Conservation (phyloP, 2,888 invertebrate species). For the Phortica magna region DNA sequence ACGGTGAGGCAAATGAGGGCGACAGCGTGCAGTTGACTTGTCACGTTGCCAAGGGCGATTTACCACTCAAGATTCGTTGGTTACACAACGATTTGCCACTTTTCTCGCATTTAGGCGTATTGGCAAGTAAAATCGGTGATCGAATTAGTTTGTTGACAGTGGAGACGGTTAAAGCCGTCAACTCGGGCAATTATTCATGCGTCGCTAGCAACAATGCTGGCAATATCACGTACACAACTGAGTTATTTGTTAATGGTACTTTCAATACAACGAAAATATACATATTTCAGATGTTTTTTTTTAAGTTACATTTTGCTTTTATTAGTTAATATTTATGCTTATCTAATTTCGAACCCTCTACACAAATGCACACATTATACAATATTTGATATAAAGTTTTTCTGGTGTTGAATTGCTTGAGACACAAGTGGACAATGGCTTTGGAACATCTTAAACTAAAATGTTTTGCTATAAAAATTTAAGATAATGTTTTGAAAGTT, state of each 20-base stretch:
- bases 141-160: constrained; percentile 84
- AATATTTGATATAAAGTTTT: not conserved
- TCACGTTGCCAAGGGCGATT: constrained; percentile 82
- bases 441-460: not conserved
- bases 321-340: not conserved
- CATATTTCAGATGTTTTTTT: constrained; percentile 42
- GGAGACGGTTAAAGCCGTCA: constrained; percentile 84
- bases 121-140: constrained; percentile 83
- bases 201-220: constrained; percentile 83
- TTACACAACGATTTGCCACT: constrained; percentile 76
- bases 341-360: not conserved
- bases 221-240: constrained; percentile 81
- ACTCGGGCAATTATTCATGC: constrained; percentile 85
- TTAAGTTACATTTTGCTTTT: constrained; percentile 29
- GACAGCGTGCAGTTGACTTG: constrained; percentile 82
- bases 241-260: constrained; percentile 77
- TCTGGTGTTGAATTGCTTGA: not conserved
- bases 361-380: not conserved
- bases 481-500: no score
- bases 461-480: not conserved
- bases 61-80: constrained; percentile 85
- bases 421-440: not conserved
- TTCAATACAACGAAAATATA: no score
- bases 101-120: constrained; percentile 80
- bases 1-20: constrained; percentile 82